These are phyloP conservation scores for Drosophila oshimai DNA, from an alignment of 1,140 invertebrate species.

Conservation along the genomic window DNA sequence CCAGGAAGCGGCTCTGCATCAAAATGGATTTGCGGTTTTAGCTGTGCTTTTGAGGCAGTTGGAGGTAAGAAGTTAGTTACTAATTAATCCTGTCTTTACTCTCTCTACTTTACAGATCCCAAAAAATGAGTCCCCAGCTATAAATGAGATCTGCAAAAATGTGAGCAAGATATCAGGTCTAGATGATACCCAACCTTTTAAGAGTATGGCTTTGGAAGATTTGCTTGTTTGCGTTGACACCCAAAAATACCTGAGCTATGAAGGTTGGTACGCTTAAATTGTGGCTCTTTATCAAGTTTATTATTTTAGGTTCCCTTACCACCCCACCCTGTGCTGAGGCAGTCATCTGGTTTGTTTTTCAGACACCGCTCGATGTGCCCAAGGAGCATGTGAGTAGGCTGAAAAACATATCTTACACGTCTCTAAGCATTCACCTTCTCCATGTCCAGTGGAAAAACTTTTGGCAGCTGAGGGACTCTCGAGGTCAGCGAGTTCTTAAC, in stretches of 20 bases:
- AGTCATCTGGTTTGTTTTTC: slow-evolving; percentile 95
- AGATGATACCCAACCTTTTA: neutral
- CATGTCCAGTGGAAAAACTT: slow-evolving; percentile 85
- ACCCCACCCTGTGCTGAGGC: slow-evolving; percentile 94
- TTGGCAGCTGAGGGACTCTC: slow-evolving; percentile 84
- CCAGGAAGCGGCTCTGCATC: slow-evolving; percentile 85
- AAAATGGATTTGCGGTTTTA: slow-evolving; percentile 90
- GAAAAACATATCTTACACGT: neutral
- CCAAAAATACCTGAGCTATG: slow-evolving; percentile 33
- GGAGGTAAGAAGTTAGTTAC: slow-evolving; percentile 46
- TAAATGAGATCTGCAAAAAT: slow-evolving; percentile 25
- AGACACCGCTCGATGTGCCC: slow-evolving; percentile 87
- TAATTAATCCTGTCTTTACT: no score
- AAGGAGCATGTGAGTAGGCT: slow-evolving; percentile 25
- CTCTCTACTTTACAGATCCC: neutral
- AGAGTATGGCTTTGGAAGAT: slow-evolving; percentile 26
- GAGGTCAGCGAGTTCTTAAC: slow-evolving; percentile 83
- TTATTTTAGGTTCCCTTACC: slow-evolving; percentile 89
- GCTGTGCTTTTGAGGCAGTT: slow-evolving; percentile 90
- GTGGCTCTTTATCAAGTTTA: no score
- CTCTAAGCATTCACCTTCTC: no score
- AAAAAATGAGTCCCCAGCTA: neutral
- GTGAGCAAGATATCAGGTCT: slow-evolving; percentile 6
- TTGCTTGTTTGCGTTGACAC: slow-evolving; percentile 26
- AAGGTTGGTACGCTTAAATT: slow-evolving; percentile 5